Evolutionary conservation across 2,797 vertebrate species (phyloP).

Genomic region (Adelosebastes latens): DNA sequence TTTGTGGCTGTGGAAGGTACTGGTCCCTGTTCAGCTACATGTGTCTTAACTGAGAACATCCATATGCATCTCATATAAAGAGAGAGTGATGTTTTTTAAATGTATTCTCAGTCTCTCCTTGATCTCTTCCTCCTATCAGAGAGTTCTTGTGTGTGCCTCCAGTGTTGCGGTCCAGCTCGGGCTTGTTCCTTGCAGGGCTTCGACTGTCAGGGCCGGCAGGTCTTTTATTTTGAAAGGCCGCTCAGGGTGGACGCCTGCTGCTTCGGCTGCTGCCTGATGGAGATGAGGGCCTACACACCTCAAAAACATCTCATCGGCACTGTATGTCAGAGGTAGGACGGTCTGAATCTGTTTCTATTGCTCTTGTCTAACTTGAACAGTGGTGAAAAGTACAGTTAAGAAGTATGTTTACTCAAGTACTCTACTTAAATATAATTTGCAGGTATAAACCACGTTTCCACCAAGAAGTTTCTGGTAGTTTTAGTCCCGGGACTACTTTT

Average conservation of each 20-base stretch:
- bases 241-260: slow-evolving; percentile 79
- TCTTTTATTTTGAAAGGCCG: slow-evolving; percentile 83
- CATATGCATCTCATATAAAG: neutral
- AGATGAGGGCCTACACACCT: slow-evolving; percentile 79
- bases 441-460: neutral
- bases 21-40: neutral
- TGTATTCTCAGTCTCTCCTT: neutral
- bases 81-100: neutral
- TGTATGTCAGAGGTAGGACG: slow-evolving; percentile 68
- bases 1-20: slow-evolving; percentile 86
- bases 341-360: neutral
- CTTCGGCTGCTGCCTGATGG: slow-evolving; percentile 85
- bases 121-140: slow-evolving; percentile 66
- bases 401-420: neutral
- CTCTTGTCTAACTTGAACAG: neutral
- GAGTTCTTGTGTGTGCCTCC: slow-evolving; percentile 82
- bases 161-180: slow-evolving; percentile 83
- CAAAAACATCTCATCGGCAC: slow-evolving; percentile 75
- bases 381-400: neutral
- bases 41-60: neutral
- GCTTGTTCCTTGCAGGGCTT: slow-evolving; percentile 76
- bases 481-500: neutral
- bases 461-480: neutral
- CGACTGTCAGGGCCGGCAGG: slow-evolving; percentile 68
- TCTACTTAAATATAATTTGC: neutral